phyloP scores from a whole-genome alignment of 2,888 invertebrate species.

The Omphaloscelis lunosa region DNA sequence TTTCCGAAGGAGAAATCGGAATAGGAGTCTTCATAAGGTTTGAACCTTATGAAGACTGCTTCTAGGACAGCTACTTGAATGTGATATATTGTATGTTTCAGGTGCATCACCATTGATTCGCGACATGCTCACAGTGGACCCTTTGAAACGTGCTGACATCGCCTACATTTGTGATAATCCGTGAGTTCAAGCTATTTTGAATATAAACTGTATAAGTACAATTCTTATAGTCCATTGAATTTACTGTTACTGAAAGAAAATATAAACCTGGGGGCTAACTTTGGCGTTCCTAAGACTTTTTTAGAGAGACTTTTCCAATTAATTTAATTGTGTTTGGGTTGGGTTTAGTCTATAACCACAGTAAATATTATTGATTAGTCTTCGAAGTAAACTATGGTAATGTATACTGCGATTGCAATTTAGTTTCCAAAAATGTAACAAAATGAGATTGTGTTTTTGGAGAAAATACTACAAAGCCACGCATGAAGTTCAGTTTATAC shows the following conservation, averaged over 20 bases:
- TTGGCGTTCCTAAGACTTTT: background rate
- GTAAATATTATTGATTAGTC: background rate
- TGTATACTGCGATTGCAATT: background rate
- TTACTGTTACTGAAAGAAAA: background rate
- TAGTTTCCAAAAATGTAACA: background rate
- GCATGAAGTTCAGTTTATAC: too few relatives aligned
- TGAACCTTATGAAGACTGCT: background rate
- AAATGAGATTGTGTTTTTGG: background rate
- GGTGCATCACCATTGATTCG: slow-evolving; percentile 98
- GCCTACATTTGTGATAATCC: slow-evolving; percentile 98
- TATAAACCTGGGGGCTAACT: background rate
- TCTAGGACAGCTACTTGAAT: background rate
- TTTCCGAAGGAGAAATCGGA: too few relatives aligned
- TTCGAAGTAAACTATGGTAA: background rate
- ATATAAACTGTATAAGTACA: background rate
- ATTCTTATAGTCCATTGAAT: background rate
- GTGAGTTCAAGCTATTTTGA: slow-evolving; percentile 81
- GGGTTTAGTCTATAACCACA: background rate
- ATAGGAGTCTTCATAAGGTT: too few relatives aligned
- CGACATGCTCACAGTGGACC: slow-evolving; percentile 98
- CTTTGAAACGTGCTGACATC: slow-evolving; percentile 96
- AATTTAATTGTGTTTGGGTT: too few relatives aligned
- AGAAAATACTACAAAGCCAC: background rate
- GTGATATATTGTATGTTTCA: slow-evolving; percentile 80
- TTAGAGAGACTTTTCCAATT: background rate